Evolutionary conservation across 1,140 invertebrate species (phyloP), one percentile per base, ranked within the genome.

Genomic region (Drosophila tsacasi): DNA sequence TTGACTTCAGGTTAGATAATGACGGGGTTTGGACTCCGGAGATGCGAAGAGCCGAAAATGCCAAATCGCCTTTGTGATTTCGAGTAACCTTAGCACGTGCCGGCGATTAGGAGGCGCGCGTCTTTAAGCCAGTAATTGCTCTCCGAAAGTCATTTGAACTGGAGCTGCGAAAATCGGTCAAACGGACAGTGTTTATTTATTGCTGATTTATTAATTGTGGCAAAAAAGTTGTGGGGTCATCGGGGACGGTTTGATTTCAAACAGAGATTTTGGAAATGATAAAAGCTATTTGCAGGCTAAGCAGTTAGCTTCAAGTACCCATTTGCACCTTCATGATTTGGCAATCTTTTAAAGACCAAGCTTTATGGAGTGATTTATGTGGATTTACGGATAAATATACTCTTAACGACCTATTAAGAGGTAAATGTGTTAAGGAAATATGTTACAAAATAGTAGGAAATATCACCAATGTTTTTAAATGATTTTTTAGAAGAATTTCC

Each of bases 1-100:
- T 54, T 68, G 71, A 58, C 52, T 63, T 64, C 39, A 42, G 62
- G 50, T 59, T 55, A 44, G 59, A 80, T 87, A 89, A 86, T 86
- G 80, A 83, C 83, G 44, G 79, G 67, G 64, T 65, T 39, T 21
- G 54, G 57, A 61, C 37, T 52, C 52, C 57, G 57, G 23, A 63
- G 61, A 63, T 52, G 64, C 77, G 64, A 27, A 47, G 49, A 55
- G 55, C 30, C 42, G 27, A 40, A 69, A 77, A 74, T 59, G 64
- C 74, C 63, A 68, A 85, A 68, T 81, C 78, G 82, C 75, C 82
- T 79, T 80, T 81, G 76, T 61, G 61, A 67, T 44, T 55, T 47
- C 57, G 49, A 42, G 81, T 83, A 87, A 87, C 83, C 83, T 87
- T 89, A 87, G 83, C 83, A 87, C 83, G 83, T 89, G 83, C 76